Conservation (phyloP, 2,888 invertebrate species). For the Amiota communis region DNA sequence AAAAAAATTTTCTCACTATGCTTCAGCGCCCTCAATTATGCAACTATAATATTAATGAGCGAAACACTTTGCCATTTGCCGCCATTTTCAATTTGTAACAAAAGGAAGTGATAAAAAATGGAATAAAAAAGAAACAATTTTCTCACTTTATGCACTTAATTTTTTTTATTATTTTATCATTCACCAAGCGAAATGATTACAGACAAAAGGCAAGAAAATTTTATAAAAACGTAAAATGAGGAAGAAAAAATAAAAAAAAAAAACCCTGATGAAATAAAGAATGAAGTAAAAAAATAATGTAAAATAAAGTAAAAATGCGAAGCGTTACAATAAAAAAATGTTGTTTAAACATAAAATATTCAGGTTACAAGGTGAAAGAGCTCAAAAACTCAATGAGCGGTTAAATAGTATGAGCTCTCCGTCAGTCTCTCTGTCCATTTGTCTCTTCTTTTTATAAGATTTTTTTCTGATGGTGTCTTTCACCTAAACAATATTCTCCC, state of each 20-base stretch:
- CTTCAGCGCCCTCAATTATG: slow-evolving; percentile 10
- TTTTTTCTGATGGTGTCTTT: slow-evolving; percentile 39
- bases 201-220: slow-evolving; percentile 10
- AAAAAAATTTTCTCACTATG: not conserved
- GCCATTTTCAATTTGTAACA: not conserved
- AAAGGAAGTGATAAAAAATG: not conserved
- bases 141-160: slow-evolving; percentile 5
- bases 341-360: slow-evolving; percentile 32
- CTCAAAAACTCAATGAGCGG: slow-evolving; percentile 49
- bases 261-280: slow-evolving; percentile 37
- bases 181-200: slow-evolving; percentile 9
- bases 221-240: slow-evolving; percentile 15
- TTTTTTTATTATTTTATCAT: slow-evolving; percentile 13
- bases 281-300: slow-evolving; percentile 41
- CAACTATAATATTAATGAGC: slow-evolving; percentile 14
- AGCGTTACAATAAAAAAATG: no score
- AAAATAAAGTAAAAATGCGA: not conserved
- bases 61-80: not conserved
- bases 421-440: slow-evolving; percentile 24
- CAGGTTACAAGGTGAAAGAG: slow-evolving; percentile 47
- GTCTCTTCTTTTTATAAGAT: slow-evolving; percentile 34
- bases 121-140: not conserved
- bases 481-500: no score
- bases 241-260: slow-evolving; percentile 39
- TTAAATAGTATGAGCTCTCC: slow-evolving; percentile 42